Percentiles rank a stretch among this genome's conserved stretches.
Conservation (phyloP, 2,113 vertebrate genomes). For the Hystrix brachyura region DNA sequence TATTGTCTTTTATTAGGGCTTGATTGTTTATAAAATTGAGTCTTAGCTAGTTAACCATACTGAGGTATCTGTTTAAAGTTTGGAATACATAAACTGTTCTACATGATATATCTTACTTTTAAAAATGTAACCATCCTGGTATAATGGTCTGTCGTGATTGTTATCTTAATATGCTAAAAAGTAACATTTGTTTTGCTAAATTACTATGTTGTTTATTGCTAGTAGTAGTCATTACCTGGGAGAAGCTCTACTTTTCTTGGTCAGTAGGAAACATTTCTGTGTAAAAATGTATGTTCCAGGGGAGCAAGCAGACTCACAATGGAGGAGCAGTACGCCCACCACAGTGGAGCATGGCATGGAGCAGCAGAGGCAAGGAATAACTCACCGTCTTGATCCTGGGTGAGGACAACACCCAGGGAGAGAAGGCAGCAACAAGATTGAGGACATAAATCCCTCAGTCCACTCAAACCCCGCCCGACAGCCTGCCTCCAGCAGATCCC, state of each 20-base stretch:
- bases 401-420: not conserved
- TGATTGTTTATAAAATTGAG: not conserved
- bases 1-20: not conserved
- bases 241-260: not conserved
- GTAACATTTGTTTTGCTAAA: not conserved
- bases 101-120: not conserved
- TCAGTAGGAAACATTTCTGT: not conserved
- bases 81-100: not conserved
- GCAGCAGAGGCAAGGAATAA: not conserved
- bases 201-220: not conserved
- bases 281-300: not conserved
- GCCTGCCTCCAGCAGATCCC: not conserved
- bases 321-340: not conserved
- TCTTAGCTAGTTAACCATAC: not conserved
- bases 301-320: not conserved
- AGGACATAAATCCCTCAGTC: not conserved
- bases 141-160: not conserved
- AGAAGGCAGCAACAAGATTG: not conserved
- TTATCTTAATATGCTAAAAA: not conserved
- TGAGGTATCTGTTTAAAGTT: not conserved
- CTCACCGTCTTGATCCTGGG: not conserved
- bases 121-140: too few species aligned
- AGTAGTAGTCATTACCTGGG: not conserved
- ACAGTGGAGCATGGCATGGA: not conserved
- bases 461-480: not conserved